Evolutionary conservation across 2,113 vertebrate genomes (phyloP).

Genomic region (Platysteira castanea): DNA sequence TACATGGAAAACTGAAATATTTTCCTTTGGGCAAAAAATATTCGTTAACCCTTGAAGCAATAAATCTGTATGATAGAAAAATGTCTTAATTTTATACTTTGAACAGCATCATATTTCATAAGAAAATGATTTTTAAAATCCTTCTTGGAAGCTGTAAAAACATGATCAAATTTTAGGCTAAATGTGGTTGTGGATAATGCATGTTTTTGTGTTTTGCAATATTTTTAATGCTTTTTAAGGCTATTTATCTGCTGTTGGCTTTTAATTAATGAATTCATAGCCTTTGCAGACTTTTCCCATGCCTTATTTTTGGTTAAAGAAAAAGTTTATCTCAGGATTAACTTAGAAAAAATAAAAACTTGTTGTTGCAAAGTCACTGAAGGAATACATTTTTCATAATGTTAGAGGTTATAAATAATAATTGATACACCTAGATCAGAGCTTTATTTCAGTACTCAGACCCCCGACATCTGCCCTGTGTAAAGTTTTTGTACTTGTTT

Average conservation of each 20-base stretch:
- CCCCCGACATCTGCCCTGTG: not conserved
- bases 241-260: not conserved
- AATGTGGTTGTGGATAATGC: not conserved
- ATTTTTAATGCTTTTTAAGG: not conserved
- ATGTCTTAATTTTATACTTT: not conserved
- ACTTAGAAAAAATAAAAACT: not conserved
- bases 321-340: not conserved
- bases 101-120: not conserved
- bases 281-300: not conserved
- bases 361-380: not conserved
- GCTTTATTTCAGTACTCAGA: not conserved
- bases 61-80: not conserved
- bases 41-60: not conserved
- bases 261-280: not conserved
- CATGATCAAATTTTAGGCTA: not conserved
- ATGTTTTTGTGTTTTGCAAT: not conserved
- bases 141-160: not conserved
- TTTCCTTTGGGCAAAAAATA: not conserved
- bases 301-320: not conserved
- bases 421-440: not conserved
- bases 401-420: not conserved
- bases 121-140: not conserved
- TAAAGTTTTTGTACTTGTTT: not conserved
- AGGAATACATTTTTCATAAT: not conserved
- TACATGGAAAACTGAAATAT: not conserved